A percentile compares a stretch with the other conserved stretches of the same genome.
phyloP scores from a whole-genome alignment of 2,888 invertebrate species.

The Meteorus cinctellus region DNA sequence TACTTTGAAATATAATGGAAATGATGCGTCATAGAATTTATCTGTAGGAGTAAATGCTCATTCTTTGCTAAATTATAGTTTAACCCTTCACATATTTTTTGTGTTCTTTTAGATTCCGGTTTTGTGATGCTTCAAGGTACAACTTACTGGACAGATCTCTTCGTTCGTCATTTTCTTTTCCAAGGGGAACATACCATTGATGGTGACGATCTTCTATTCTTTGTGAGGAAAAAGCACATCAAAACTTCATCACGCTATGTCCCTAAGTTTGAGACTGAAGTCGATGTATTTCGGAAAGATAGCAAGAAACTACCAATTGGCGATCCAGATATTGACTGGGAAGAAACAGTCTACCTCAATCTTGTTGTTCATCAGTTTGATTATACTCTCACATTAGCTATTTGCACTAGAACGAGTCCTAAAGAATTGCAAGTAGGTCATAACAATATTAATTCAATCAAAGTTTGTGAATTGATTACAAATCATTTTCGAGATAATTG shows the following conservation, averaged over 20 bases:
- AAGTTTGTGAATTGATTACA: not conserved
- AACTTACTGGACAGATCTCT: constrained; percentile 96
- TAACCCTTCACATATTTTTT: constrained; percentile 11
- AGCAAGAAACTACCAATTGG: constrained; percentile 97
- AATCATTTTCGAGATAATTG: not conserved
- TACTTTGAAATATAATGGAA: too few relatives aligned
- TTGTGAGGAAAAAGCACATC: constrained; percentile 93
- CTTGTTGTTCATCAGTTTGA: constrained; percentile 98
- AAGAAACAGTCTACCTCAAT: constrained; percentile 98
- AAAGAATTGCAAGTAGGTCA: constrained; percentile 93
- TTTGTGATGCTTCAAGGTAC: constrained; percentile 95
- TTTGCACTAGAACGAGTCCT: constrained; percentile 97
- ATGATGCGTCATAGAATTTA: too few relatives aligned
- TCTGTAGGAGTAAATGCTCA: too few relatives aligned
- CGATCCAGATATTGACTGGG: constrained; percentile 98
- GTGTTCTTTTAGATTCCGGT: constrained; percentile 82
- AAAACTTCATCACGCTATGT: constrained; percentile 90
- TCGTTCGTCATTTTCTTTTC: constrained; percentile 94
- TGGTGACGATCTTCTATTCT: constrained; percentile 95
- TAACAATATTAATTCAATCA: not conserved
- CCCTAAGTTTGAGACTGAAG: constrained; percentile 95
- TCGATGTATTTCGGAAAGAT: constrained; percentile 98
- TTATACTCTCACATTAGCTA: constrained; percentile 96
- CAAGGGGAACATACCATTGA: constrained; percentile 92
- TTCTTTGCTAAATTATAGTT: too few relatives aligned